Percentiles rank a stretch among this genome's conserved stretches.
Conservation (phyloP, 2,797 vertebrate species). For the Euphonia xanthogaster region DNA sequence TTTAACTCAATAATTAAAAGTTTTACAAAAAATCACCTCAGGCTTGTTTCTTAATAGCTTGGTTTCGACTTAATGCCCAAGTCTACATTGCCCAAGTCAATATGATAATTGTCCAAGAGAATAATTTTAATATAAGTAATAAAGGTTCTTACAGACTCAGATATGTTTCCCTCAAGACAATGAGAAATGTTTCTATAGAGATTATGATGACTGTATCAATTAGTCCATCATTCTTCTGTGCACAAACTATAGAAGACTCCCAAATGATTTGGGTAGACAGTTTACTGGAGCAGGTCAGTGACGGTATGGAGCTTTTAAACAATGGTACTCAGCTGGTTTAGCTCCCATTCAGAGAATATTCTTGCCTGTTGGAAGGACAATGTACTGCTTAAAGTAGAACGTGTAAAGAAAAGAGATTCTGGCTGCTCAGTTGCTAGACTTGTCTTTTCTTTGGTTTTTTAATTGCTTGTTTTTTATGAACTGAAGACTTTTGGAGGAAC, state of each 20-base stretch:
- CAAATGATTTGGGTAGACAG: background rate
- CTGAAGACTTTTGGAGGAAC: background rate
- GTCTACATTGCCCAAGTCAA: background rate
- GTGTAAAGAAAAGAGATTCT: background rate
- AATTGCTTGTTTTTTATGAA: background rate
- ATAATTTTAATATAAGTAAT: constrained; percentile 48
- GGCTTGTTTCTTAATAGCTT: constrained; percentile 16
- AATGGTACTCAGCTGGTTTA: background rate
- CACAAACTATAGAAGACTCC: background rate
- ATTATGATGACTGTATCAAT: background rate
- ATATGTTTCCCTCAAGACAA: constrained; percentile 1
- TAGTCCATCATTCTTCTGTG: background rate
- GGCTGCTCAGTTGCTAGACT: background rate
- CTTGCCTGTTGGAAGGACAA: background rate
- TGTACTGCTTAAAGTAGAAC: background rate
- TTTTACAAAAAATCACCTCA: constrained; percentile 18
- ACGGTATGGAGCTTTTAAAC: background rate
- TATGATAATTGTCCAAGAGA: constrained; percentile 38
- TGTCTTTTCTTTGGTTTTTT: background rate
- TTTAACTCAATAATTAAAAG: constrained; percentile 62
- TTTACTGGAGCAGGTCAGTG: background rate
- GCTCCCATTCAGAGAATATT: background rate
- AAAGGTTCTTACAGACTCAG: background rate
- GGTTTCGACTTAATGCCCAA: constrained; percentile 29
- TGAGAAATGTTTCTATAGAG: background rate